phyloP scores from a whole-genome alignment of 2,888 invertebrate genomes.

The Cephalotes varians region DNA sequence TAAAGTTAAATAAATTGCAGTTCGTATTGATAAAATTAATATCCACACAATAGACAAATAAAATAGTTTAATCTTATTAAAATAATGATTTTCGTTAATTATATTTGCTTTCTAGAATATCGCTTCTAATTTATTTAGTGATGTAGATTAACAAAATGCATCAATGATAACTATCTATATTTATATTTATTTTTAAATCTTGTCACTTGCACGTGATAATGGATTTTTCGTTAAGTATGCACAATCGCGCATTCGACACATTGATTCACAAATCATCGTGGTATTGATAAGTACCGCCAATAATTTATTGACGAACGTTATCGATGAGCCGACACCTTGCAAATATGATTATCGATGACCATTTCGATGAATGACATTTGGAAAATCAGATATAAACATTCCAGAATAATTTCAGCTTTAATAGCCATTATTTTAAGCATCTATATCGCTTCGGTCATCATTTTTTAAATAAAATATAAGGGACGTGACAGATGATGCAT shows the following conservation, averaged over 20 bases:
- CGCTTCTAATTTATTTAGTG: background rate
- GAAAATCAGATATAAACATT: slow-evolving; percentile 24
- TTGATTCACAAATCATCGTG: slow-evolving; percentile 32
- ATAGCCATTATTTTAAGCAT: background rate
- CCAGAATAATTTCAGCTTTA: background rate
- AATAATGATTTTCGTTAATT: background rate
- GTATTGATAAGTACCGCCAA: slow-evolving; percentile 36
- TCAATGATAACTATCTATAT: background rate
- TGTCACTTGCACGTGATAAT: background rate
- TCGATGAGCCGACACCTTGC: slow-evolving; percentile 43
- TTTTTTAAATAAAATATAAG: slow-evolving; percentile 5
- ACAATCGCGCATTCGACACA: slow-evolving; percentile 26
- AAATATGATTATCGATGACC: slow-evolving; percentile 32
- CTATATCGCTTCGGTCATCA: background rate
- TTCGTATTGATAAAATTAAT: background rate
- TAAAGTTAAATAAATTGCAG: background rate
- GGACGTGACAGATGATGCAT: too few species aligned
- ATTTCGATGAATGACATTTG: slow-evolving; percentile 17
- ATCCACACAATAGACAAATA: background rate
- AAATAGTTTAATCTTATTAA: background rate
- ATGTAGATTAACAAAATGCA: background rate
- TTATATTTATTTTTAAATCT: background rate
- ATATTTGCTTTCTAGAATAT: background rate
- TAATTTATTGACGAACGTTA: slow-evolving; percentile 48
- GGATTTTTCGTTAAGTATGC: slow-evolving; percentile 40